These are phyloP conservation scores for Bombus confusus DNA, from an alignment of 1,140 invertebrate species.

Conservation along the genomic window DNA sequence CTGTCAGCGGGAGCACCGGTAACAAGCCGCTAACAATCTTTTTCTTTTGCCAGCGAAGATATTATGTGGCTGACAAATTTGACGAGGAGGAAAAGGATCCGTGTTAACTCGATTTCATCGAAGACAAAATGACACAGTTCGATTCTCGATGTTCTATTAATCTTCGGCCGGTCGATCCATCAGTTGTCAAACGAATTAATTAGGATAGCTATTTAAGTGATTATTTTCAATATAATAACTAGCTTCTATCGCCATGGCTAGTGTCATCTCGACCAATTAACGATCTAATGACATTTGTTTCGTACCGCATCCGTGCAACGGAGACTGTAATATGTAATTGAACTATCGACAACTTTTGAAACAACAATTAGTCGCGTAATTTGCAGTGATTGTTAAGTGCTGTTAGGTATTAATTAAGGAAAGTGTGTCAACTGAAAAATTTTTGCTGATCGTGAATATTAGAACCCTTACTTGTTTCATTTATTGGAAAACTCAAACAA, in stretches of 20 bases:
- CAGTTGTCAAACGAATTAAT: constrained; percentile 12
- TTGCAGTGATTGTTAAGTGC: too few species aligned
- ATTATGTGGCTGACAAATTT: constrained; percentile 10
- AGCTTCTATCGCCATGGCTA: background rate
- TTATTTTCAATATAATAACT: constrained; percentile 19
- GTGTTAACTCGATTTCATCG: constrained; percentile 16
- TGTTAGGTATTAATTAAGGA: too few species aligned
- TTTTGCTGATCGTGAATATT: too few species aligned
- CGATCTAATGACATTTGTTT: constrained; percentile 8
- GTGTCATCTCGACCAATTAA: constrained; percentile 16
- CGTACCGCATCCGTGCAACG: too few species aligned
- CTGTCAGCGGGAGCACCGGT: constrained; percentile 50
- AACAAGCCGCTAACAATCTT: constrained; percentile 65
- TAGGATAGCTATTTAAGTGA: background rate
- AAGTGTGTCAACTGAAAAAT: too few species aligned
- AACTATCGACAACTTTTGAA: background rate
- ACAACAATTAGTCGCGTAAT: too few species aligned
- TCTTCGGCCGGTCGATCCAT: background rate
- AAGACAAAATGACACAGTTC: background rate
- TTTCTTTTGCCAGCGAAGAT: constrained; percentile 9
- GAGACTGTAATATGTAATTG: background rate
- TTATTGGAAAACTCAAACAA: too few species aligned
- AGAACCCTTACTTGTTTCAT: too few species aligned
- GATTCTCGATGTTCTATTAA: constrained; percentile 10
- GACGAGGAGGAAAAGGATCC: background rate